These are phyloP conservation scores for Hemicordylus capensis DNA, from an alignment of 2,113 vertebrate genomes.

Conservation along the genomic window DNA sequence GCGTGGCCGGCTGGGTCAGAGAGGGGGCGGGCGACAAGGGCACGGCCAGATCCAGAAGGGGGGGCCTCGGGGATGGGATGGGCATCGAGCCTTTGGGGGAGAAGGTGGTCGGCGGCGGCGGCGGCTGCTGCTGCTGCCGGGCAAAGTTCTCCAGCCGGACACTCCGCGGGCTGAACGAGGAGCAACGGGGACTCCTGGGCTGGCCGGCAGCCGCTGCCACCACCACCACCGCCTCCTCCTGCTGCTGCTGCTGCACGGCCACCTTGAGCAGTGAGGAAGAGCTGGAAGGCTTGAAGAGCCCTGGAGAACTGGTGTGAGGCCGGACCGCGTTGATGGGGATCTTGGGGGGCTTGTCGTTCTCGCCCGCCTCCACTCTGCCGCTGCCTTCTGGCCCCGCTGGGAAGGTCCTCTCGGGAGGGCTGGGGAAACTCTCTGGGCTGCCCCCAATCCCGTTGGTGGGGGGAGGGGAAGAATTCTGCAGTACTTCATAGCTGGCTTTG, in stretches of 20 bases:
- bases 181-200: conserved; percentile 78
- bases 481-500: conserved; percentile 82
- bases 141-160: conserved; percentile 77
- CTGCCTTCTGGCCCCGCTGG: conserved; percentile 72
- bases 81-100: conserved; percentile 81
- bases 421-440: conserved; percentile 81
- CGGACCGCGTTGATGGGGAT: conserved; percentile 87
- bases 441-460: conserved; percentile 81
- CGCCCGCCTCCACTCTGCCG: conserved; percentile 80
- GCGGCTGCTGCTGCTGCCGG: no score
- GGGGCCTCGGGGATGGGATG: conserved; percentile 83
- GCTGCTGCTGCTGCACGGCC: conserved; percentile 83
- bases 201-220: conserved; percentile 68
- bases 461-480: conserved; percentile 81
- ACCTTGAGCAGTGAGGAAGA: conserved; percentile 83
- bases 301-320: conserved; percentile 86
- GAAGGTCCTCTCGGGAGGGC: conserved; percentile 79
- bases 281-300: conserved; percentile 79
- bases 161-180: conserved; percentile 80
- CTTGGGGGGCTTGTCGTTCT: conserved; percentile 90
- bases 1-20: conserved; percentile 75
- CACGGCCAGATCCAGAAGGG: conserved; percentile 73
- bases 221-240: conserved; percentile 68
- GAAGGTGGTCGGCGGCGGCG: conserved; percentile 80
- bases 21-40: conserved; percentile 70